Evolutionary conservation across 2,888 invertebrate species (phyloP).

Genomic region (Leptinotarsa rubiginosa): DNA sequence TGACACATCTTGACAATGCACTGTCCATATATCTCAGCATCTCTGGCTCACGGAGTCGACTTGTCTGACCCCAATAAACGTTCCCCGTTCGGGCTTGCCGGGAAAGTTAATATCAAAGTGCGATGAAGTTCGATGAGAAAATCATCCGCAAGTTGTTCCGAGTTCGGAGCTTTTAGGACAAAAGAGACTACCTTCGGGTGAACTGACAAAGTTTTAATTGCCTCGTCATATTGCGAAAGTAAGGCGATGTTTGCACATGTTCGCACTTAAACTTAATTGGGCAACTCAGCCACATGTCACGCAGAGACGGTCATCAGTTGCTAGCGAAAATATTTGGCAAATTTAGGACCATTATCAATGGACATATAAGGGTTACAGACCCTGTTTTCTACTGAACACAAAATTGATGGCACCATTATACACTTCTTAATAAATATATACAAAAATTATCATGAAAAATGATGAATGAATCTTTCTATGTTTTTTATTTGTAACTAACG

Average conservation of each 20-base stretch:
- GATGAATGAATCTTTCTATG: too few relatives aligned
- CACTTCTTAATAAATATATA: too few relatives aligned
- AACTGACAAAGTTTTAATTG: slow-evolving; percentile 46
- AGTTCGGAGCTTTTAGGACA: slow-evolving; percentile 29
- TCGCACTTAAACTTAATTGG: slow-evolving; percentile 37
- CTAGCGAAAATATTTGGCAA: not conserved
- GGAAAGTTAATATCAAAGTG: slow-evolving; percentile 24
- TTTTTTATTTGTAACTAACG: too few relatives aligned
- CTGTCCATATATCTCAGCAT: slow-evolving; percentile 11
- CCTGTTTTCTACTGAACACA: too few relatives aligned
- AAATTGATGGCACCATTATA: too few relatives aligned
- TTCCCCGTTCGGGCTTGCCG: not conserved
- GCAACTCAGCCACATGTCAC: slow-evolving; percentile 28
- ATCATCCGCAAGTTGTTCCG: slow-evolving; percentile 23
- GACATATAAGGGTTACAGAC: too few relatives aligned
- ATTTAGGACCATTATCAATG: too few relatives aligned
- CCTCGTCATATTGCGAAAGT: slow-evolving; percentile 37
- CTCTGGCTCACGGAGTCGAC: slow-evolving; percentile 11
- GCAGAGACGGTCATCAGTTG: slow-evolving; percentile 15
- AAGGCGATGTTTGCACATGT: slow-evolving; percentile 35
- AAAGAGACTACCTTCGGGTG: slow-evolving; percentile 34
- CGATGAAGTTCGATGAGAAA: slow-evolving; percentile 24
- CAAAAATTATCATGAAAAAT: too few relatives aligned
- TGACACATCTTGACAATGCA: slow-evolving; percentile 1
- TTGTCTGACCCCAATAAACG: slow-evolving; percentile 22